These are phyloP conservation scores for Campoplex nolae DNA, from an alignment of 2,888 invertebrate species.

Conservation along the genomic window DNA sequence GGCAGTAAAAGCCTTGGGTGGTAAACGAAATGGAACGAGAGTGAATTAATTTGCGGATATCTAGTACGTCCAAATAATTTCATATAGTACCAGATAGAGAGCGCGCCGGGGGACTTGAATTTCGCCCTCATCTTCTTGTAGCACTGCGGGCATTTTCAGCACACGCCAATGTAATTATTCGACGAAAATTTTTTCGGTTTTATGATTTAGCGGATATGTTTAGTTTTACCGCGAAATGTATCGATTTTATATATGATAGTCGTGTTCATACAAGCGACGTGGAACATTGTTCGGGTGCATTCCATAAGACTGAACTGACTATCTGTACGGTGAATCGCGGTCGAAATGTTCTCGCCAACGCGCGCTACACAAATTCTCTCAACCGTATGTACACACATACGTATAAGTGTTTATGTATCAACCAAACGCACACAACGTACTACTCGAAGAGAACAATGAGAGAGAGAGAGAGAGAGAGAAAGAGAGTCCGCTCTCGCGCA, in stretches of 20 bases:
- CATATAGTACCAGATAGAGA: too few species aligned
- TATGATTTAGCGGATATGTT: conserved; percentile 8
- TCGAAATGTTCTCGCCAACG: conserved; percentile 56
- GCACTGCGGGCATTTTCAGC: not conserved
- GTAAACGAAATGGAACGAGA: not conserved
- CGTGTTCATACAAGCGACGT: conserved; percentile 30
- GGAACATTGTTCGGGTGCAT: conserved; percentile 44
- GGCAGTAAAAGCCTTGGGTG: too few species aligned
- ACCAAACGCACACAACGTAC: conserved; percentile 36
- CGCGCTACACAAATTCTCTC: conserved; percentile 6
- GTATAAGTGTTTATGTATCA: not conserved
- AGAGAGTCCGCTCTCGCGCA: conserved; percentile 39
- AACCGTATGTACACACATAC: not conserved
- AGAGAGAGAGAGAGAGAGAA: conserved; percentile 15
- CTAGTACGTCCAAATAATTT: not conserved
- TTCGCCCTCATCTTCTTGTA: not conserved
- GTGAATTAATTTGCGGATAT: not conserved
- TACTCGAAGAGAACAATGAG: conserved; percentile 56
- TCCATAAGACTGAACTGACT: conserved; percentile 47
- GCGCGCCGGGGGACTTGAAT: not conserved
- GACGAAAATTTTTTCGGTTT: not conserved
- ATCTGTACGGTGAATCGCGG: conserved; percentile 61
- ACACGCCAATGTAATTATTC: not conserved
- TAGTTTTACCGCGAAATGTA: conserved; percentile 19
- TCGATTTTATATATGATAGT: conserved; percentile 14